These are phyloP conservation scores for Cairina moschata DNA, from an alignment of 2,113 vertebrate genomes.

Conservation along the genomic window DNA sequence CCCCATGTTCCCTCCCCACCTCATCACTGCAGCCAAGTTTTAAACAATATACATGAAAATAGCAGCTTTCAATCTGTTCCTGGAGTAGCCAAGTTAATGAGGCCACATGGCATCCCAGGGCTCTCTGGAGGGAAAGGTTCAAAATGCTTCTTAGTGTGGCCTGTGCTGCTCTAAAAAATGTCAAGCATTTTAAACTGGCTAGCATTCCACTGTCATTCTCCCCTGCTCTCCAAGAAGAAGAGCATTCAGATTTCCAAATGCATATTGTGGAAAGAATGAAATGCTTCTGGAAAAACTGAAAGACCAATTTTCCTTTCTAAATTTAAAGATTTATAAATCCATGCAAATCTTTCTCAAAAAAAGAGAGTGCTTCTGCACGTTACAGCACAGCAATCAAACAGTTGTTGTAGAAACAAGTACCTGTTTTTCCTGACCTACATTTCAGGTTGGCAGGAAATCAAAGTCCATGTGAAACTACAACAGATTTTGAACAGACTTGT, in stretches of 20 bases:
- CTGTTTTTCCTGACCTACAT: slow-evolving; percentile 59
- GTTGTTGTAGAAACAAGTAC: slow-evolving; percentile 35
- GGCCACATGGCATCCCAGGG: slow-evolving; percentile 19
- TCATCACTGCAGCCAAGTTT: slow-evolving; percentile 28
- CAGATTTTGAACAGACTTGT: slow-evolving; percentile 52
- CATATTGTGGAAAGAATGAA: neutral
- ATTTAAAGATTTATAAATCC: neutral
- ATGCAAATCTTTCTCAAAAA: neutral
- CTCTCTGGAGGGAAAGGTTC: neutral
- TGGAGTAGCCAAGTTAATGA: slow-evolving; percentile 17
- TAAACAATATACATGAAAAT: slow-evolving; percentile 22
- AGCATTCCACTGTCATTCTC: neutral
- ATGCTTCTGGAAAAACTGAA: neutral
- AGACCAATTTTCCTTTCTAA: neutral
- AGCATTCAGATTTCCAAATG: neutral
- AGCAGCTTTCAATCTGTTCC: slow-evolving; percentile 36
- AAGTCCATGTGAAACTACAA: slow-evolving; percentile 33
- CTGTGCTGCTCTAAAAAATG: slow-evolving; percentile 6
- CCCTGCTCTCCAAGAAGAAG: neutral
- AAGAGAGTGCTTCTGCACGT: neutral
- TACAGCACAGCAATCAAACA: neutral
- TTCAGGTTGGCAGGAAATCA: slow-evolving; percentile 55
- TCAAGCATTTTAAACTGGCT: neutral
- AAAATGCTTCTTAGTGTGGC: neutral
- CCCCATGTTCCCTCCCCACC: neutral